These are phyloP conservation scores for Buathra laborator DNA, from an alignment of 2,888 invertebrate species.

Conservation along the genomic window DNA sequence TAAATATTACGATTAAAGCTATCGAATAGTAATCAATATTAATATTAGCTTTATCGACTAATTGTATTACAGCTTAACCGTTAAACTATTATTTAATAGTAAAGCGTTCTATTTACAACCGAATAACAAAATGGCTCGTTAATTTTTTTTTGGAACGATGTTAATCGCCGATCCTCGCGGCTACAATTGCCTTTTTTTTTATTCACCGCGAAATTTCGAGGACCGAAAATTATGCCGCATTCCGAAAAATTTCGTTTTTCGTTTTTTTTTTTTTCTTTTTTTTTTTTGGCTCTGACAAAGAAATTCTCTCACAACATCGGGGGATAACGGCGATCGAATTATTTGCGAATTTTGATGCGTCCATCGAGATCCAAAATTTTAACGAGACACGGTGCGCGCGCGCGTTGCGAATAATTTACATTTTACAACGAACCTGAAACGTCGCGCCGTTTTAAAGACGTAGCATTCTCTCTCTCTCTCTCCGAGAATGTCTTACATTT, in stretches of 20 bases:
- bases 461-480: background rate
- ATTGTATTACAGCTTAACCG: conserved; percentile 74
- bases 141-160: conserved; percentile 26
- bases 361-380: conserved; percentile 66
- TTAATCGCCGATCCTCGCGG: background rate
- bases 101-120: conserved; percentile 83
- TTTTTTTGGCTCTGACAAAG: conserved; percentile 1
- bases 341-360: background rate
- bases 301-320: conserved; percentile 4
- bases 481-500: conserved; percentile 4
- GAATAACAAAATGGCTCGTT: conserved; percentile 79
- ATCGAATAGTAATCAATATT: conserved; percentile 81
- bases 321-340: background rate
- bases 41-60: conserved; percentile 80
- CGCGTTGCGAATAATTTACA: conserved; percentile 69
- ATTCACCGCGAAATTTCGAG: background rate
- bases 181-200: background rate
- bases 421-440: conserved; percentile 56
- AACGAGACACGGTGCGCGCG: conserved; percentile 69
- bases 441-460: conserved; percentile 30
- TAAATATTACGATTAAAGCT: conserved; percentile 77
- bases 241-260: conserved; percentile 4
- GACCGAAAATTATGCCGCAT: conserved; percentile 18
- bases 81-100: conserved; percentile 68
- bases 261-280: conserved; percentile 15